These are phyloP conservation scores for Chymomyza fuscimana DNA, from an alignment of 2,888 invertebrate genomes.

Conservation along the genomic window DNA sequence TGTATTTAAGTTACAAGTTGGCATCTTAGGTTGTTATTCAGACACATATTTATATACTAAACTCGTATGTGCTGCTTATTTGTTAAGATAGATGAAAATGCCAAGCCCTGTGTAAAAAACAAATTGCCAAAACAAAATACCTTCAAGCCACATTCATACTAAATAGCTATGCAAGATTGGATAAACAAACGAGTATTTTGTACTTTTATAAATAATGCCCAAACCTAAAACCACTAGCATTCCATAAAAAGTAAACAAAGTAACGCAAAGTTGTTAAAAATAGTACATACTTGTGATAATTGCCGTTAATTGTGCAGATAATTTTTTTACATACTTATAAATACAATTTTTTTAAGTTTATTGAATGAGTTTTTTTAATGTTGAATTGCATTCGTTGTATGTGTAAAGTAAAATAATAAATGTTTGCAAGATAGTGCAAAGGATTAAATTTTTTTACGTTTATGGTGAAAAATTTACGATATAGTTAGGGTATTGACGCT, in stretches of 20 bases:
- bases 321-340: constrained; percentile 49
- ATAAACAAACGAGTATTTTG: constrained; percentile 51
- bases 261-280: constrained; percentile 59
- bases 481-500: too few species aligned
- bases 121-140: constrained; percentile 57
- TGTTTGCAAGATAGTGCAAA: constrained; percentile 38
- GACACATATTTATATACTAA: constrained; percentile 21
- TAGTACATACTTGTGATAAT: constrained; percentile 68
- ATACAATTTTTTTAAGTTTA: constrained; percentile 59
- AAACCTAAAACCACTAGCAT: constrained; percentile 52
- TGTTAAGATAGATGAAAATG: constrained; percentile 46
- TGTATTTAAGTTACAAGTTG: constrained; percentile 41
- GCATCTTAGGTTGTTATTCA: constrained; percentile 42
- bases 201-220: constrained; percentile 60
- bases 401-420: constrained; percentile 35
- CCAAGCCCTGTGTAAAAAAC: constrained; percentile 50
- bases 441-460: background rate
- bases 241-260: constrained; percentile 49
- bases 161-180: constrained; percentile 24
- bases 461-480: background rate
- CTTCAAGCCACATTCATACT: constrained; percentile 7
- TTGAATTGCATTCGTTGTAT: constrained; percentile 58
- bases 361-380: constrained; percentile 66
- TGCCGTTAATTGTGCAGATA: constrained; percentile 62
- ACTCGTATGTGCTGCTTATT: constrained; percentile 15